Conservation (phyloP, 1,140 invertebrate species). For the Ptiloglossa arizonensis region DNA sequence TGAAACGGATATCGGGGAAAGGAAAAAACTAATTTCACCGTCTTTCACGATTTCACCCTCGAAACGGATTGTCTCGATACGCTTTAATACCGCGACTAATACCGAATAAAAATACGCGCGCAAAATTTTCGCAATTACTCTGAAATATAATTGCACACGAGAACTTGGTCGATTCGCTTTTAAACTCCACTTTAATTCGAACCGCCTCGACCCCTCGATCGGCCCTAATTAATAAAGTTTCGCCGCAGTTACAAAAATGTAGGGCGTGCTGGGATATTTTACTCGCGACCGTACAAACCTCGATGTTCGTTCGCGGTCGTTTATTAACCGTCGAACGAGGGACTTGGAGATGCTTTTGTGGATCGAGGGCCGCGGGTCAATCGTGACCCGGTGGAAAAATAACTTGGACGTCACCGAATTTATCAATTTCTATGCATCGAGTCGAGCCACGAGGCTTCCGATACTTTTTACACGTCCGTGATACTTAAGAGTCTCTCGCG, state of each 20-base stretch:
- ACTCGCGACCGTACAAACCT: too few relatives aligned
- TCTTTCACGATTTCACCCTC: neutral
- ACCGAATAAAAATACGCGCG: neutral
- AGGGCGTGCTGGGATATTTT: neutral
- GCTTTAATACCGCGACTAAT: neutral
- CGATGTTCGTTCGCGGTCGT: too few relatives aligned
- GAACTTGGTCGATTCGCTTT: neutral
- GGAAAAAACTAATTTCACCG: neutral
- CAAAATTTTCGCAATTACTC: neutral
- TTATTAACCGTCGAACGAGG: too few relatives aligned
- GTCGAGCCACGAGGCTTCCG: too few relatives aligned
- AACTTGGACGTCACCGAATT: too few relatives aligned
- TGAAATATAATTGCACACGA: conserved; percentile 3
- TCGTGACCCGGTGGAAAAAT: too few relatives aligned
- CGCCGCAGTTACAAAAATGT: neutral
- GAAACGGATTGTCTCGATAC: neutral
- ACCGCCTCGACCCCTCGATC: neutral
- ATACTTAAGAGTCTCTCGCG: too few relatives aligned
- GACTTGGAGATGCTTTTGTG: too few relatives aligned
- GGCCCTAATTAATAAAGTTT: neutral
- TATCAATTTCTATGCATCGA: too few relatives aligned
- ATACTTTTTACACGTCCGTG: too few relatives aligned
- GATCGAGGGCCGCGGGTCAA: too few relatives aligned
- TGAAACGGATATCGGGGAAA: neutral
- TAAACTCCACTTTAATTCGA: neutral